Evolutionary conservation across 2,113 vertebrate species (phyloP).

Genomic region (Microcebus tavaratra): DNA sequence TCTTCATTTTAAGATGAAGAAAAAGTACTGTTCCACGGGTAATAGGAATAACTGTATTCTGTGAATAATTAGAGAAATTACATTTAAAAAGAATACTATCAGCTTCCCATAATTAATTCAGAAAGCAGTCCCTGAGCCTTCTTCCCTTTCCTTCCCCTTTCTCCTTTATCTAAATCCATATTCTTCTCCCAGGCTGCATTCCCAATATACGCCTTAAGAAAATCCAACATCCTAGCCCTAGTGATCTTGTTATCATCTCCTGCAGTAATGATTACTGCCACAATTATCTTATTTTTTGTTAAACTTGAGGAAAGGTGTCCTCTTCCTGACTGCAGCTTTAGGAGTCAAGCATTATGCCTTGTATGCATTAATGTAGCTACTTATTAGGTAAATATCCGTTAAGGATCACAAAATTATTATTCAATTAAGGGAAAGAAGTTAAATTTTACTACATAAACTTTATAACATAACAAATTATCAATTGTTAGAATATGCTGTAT

Average conservation of each 20-base stretch:
- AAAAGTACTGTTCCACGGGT: neutral
- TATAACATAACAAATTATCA: neutral
- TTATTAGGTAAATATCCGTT: neutral
- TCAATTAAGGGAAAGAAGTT: neutral
- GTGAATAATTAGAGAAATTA: neutral
- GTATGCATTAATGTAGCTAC: neutral
- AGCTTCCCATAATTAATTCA: neutral
- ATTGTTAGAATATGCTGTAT: neutral
- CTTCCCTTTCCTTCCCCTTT: neutral
- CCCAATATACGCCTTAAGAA: neutral
- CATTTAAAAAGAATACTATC: neutral
- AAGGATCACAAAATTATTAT: neutral
- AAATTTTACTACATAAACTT: conserved; percentile 1
- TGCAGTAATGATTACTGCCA: neutral
- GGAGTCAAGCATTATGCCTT: neutral
- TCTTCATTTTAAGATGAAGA: neutral
- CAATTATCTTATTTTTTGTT: neutral
- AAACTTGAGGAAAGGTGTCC: neutral
- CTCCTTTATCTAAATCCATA: neutral
- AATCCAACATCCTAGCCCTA: neutral
- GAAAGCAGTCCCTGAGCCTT: neutral
- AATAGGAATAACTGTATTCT: neutral
- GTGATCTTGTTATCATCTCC: neutral
- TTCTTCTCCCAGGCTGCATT: neutral
- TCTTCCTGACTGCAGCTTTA: neutral